Base-by-base conservation (phyloP, 2,113 vertebrate species). In the Eleginops maclovinus region DNA sequence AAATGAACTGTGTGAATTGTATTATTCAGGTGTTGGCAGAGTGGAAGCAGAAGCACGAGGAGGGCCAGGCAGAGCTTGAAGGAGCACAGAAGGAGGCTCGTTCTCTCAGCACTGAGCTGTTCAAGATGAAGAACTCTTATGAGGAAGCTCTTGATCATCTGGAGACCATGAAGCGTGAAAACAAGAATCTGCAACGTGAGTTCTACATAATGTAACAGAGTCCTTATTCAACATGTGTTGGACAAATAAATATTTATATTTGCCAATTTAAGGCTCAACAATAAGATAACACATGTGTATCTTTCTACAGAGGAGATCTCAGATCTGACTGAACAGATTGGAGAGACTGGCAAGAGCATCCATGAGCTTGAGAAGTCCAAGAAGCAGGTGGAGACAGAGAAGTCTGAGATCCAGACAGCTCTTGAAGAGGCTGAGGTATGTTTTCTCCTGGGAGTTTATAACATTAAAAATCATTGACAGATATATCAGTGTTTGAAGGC, bases 101-200 rank as follows among this genome's bases (percentile, higher is more conserved):
- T 53, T 94, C 94, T 54, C 93, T 95, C 4, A 94, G 95, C 28
- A 95, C 95, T 49, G 95, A 96, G 66, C 90, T 95, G 47, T 96
- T 96, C 87, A 96, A 96, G 86, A 92, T 96, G 94, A 97, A 96
- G 90, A 96, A 95, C 28, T 94, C 95, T 59, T 96, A 95, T 14
- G 95, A 96, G 76, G 92, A 93, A 68, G 15, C 77, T 79, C 81
- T 93, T 43, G 91, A 93, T 79, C 90, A 93, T 1, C 86, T 93
- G 55, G 90, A 92, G 84, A 91, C 90, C 68, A 83, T 87, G n/a
- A n/a, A n/a, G n/a, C n/a, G n/a, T n/a, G n/a, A n/a, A n/a, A n/a
- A n/a, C n/a, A n/a, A n/a, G n/a, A n/a, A n/a, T n/a, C n/a, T n/a
- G n/a, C n/a, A n/a, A n/a, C n/a, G n/a, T 28, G 28, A 31, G 28